A percentile compares a stretch with the other conserved stretches of the same genome.
These are phyloP conservation scores for Pocillopora damicornis DNA, from an alignment of 64 coral and sea anemone species.

Conservation along the genomic window DNA sequence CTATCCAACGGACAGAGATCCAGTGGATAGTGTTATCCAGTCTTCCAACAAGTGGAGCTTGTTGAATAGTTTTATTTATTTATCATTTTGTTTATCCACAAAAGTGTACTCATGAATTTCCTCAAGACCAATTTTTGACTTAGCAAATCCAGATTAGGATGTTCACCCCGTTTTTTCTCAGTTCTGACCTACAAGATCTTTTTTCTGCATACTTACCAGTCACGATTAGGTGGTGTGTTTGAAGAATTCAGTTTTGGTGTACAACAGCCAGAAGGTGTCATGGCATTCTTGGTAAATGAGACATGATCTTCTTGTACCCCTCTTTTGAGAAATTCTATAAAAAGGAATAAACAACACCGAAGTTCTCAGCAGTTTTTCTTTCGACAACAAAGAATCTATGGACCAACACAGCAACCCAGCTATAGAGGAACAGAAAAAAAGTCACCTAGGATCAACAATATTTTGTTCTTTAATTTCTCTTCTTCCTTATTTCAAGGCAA, in stretches of 20 bases:
- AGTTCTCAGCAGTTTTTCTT: background rate
- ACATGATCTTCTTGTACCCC: background rate
- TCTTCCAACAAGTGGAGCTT: too few species aligned
- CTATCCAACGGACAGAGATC: too few species aligned
- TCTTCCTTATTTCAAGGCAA: background rate
- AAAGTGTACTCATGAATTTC: too few species aligned
- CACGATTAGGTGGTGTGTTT: constrained; percentile 3
- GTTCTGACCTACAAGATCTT: too few species aligned
- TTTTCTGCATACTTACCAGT: background rate
- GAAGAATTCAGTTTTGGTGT: background rate
- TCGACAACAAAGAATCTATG: too few species aligned
- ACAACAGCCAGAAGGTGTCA: background rate
- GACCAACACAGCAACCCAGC: too few species aligned
- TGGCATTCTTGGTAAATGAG: background rate
- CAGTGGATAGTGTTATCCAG: background rate
- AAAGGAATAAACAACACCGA: background rate
- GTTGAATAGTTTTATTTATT: too few species aligned
- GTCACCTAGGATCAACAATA: background rate
- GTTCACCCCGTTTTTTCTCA: too few species aligned
- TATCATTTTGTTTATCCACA: too few species aligned
- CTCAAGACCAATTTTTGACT: too few species aligned
- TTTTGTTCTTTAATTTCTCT: background rate
- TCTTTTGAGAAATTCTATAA: constrained; percentile 38
- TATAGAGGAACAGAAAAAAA: too few species aligned
- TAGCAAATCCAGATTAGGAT: too few species aligned